Evolutionary conservation across 1,140 invertebrate genomes (phyloP).

Genomic region (Hyles euphorbiae): DNA sequence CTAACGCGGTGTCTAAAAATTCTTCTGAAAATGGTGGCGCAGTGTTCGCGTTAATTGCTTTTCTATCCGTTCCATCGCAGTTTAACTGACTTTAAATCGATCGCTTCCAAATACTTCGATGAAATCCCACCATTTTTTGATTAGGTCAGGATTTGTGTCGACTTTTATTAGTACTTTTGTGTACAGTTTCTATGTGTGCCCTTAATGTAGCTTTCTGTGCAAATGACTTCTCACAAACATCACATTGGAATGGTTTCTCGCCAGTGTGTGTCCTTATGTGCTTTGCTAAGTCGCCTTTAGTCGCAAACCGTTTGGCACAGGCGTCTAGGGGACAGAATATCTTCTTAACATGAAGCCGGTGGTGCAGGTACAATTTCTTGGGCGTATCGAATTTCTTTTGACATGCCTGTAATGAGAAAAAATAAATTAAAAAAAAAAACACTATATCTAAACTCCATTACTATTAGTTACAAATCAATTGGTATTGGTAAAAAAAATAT

Average conservation of each 20-base stretch:
- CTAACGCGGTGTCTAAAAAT: no score
- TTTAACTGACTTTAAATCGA: no score
- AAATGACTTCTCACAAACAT: conserved; percentile 60
- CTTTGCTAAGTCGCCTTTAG: conserved; percentile 51
- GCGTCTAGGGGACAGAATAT: conserved; percentile 51
- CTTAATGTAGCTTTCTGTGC: conserved; percentile 67
- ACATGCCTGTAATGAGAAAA: conserved; percentile 44
- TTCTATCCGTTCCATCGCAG: no score
- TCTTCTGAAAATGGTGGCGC: no score
- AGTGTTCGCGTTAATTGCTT: no score
- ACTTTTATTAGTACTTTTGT: conserved; percentile 12
- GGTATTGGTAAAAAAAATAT: no score
- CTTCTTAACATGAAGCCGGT: conserved; percentile 65
- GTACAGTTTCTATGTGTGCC: conserved; percentile 38
- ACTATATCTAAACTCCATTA: no score
- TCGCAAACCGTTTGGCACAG: conserved; percentile 79
- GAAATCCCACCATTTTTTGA: no score
- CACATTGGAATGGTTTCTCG: conserved; percentile 54
- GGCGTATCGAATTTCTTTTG: conserved; percentile 40
- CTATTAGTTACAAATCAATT: no score
- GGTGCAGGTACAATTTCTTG: conserved; percentile 61
- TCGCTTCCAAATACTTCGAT: no score
- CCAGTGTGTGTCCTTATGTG: conserved; percentile 65
- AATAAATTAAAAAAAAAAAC: neutral
- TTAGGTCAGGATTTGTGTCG: no score